phyloP scores from a whole-genome alignment of 2,888 invertebrate species.

The Tromatobia lineatoria region DNA sequence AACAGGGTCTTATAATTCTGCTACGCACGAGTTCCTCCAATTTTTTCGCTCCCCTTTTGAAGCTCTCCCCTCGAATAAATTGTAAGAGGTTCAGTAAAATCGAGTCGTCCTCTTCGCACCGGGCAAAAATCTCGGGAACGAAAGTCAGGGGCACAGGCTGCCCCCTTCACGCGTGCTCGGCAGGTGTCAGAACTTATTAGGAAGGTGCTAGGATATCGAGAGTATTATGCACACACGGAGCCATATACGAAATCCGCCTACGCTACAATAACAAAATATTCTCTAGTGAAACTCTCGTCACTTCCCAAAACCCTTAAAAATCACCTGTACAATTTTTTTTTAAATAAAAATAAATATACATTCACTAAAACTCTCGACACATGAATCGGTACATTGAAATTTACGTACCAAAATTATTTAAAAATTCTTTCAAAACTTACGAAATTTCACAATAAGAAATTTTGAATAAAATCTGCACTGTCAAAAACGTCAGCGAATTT shows the following conservation, averaged over 20 bases:
- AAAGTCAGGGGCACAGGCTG: conserved; percentile 58
- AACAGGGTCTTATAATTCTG: background rate
- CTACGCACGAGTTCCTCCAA: background rate
- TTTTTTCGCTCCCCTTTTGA: background rate
- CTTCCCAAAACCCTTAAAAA: background rate
- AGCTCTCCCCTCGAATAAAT: background rate
- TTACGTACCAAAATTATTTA: too few relatives aligned
- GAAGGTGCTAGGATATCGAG: conserved; percentile 57
- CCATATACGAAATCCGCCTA: background rate
- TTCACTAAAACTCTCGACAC: too few relatives aligned
- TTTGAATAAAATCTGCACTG: too few relatives aligned
- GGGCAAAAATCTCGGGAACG: conserved; percentile 55
- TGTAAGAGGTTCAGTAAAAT: background rate
- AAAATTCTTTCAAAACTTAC: too few relatives aligned
- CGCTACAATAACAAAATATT: background rate
- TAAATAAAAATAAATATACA: too few relatives aligned
- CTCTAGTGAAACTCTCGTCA: background rate
- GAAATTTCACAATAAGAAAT: too few relatives aligned
- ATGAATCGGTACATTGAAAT: too few relatives aligned
- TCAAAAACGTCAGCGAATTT: too few relatives aligned
- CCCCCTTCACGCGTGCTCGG: conserved; percentile 57
- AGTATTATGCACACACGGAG: background rate
- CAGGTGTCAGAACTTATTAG: conserved; percentile 67
- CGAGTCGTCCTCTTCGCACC: background rate
- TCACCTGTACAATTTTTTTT: too few relatives aligned